Conservation (phyloP, 2,797 vertebrate species). For the Synaphobranchus kaupii region DNA sequence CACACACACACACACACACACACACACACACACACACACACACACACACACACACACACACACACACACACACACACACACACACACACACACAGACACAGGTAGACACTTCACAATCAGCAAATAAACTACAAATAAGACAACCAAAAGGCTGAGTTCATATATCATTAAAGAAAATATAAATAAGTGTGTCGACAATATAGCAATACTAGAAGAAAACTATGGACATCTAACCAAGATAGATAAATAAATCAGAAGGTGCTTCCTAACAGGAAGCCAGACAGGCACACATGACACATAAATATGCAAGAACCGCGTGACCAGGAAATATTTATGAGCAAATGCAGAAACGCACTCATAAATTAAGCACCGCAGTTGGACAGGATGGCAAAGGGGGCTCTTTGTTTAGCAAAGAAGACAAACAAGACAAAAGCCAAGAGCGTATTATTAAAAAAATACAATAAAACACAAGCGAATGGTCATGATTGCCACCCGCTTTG, state of each 20-base stretch:
- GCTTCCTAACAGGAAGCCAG: too few relatives aligned
- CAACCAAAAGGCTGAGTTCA: background rate
- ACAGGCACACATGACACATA: background rate
- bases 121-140: background rate
- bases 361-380: background rate
- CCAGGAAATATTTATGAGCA: background rate
- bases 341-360: conserved; percentile 6
- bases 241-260: background rate
- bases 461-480: background rate
- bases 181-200: background rate
- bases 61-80: background rate
- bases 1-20: background rate
- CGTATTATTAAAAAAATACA: background rate
- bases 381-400: background rate
- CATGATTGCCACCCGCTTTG: background rate
- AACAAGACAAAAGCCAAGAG: conserved; percentile 5
- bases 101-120: background rate
- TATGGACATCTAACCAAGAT: background rate
- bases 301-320: background rate
- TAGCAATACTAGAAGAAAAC: background rate
- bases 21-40: background rate
- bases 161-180: background rate
- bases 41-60: background rate
- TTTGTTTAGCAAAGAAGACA: conserved; percentile 9
- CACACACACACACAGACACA: background rate